These are phyloP conservation scores for Aeoliscus strigatus DNA, from an alignment of 2,797 vertebrate genomes.

Conservation along the genomic window DNA sequence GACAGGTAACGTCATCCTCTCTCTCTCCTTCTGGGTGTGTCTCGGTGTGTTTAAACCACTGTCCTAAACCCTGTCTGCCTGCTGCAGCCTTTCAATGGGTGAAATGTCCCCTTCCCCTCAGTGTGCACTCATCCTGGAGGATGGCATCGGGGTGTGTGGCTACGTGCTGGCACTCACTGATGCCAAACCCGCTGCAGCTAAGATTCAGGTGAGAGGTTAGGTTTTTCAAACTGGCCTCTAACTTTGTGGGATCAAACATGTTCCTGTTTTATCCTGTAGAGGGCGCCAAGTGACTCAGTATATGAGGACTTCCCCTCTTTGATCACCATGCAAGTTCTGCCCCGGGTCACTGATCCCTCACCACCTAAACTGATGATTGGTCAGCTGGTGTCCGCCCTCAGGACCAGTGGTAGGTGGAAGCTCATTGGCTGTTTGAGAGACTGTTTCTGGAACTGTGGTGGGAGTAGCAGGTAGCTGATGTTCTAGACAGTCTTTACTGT, in stretches of 20 bases:
- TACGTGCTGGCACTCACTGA: slow-evolving; percentile 86
- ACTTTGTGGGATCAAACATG: background rate
- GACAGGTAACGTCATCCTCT: slow-evolving; percentile 77
- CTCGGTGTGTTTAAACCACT: background rate
- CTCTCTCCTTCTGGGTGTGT: background rate
- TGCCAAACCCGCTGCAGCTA: slow-evolving; percentile 81
- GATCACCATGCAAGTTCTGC: slow-evolving; percentile 87
- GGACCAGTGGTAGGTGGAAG: slow-evolving; percentile 81
- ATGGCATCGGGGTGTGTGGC: slow-evolving; percentile 87
- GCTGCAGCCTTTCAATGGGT: slow-evolving; percentile 81
- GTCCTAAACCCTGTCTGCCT: background rate
- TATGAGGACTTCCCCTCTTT: slow-evolving; percentile 88
- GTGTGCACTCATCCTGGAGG: slow-evolving; percentile 88
- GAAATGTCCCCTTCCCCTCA: slow-evolving; percentile 82
- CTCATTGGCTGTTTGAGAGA: too few species aligned
- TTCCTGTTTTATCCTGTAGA: slow-evolving; percentile 47
- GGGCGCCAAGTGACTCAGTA: slow-evolving; percentile 76
- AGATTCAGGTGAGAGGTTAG: slow-evolving; percentile 78
- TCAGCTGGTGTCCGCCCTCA: slow-evolving; percentile 84
- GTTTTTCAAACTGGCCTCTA: too few species aligned
- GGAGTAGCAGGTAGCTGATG: too few species aligned
- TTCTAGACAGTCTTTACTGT: too few species aligned
- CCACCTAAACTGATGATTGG: slow-evolving; percentile 90
- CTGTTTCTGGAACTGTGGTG: too few species aligned
- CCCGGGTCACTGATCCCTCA: slow-evolving; percentile 86